Conservation (phyloP, 92 coral and sea anemone species). For the Ricordea florida region DNA sequence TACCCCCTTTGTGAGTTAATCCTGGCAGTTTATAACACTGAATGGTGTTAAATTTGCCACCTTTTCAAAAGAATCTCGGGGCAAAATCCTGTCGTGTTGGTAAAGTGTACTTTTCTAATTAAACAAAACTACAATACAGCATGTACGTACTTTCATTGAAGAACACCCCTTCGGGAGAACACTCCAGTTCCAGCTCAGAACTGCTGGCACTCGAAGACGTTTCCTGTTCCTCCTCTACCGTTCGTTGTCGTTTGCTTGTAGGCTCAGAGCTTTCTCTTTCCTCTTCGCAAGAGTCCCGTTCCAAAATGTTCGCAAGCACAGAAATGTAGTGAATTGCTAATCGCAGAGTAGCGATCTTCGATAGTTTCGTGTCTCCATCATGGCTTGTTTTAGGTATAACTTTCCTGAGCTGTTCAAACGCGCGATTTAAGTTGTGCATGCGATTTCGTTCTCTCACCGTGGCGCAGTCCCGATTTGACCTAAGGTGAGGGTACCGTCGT, state of each 20-base stretch:
- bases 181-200: conserved; percentile 62
- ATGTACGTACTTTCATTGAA: conserved; percentile 77
- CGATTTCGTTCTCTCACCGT: conserved; percentile 90
- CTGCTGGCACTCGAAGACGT: conserved; percentile 53
- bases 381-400: conserved; percentile 87
- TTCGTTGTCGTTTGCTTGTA: conserved; percentile 27
- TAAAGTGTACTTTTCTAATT: not conserved
- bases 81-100: not conserved
- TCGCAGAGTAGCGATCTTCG: conserved; percentile 93
- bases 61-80: conserved; percentile 12
- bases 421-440: conserved; percentile 85
- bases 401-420: conserved; percentile 86
- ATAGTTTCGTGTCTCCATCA: conserved; percentile 69
- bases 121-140: not conserved
- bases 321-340: conserved; percentile 91
- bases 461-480: conserved; percentile 85
- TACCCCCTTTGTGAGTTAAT: conserved; percentile 20
- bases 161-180: conserved; percentile 79
- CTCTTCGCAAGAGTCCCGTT: conserved; percentile 27
- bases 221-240: conserved; percentile 32
- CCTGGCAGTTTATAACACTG: conserved; percentile 1
- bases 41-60: conserved; percentile 41
- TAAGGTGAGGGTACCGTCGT: conserved; percentile 73
- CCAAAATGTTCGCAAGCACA: conserved; percentile 73
- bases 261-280: conserved; percentile 31